A percentile compares a stretch with the other conserved stretches of the same genome.
These are phyloP conservation scores for Venustoraphidia nigricollis DNA, from an alignment of 2,888 invertebrate genomes.

Conservation along the genomic window DNA sequence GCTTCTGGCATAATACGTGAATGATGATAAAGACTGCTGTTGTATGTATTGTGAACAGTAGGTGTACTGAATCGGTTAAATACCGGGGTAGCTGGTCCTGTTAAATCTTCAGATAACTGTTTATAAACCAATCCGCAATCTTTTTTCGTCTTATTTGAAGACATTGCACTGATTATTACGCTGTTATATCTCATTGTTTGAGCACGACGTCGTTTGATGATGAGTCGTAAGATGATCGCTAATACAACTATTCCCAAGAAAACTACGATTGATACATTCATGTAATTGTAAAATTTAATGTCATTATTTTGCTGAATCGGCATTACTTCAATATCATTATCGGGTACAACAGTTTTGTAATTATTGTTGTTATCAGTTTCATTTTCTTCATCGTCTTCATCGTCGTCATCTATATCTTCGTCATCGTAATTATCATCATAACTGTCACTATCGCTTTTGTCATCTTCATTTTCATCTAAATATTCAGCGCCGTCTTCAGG, in stretches of 20 bases:
- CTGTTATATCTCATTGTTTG: no score
- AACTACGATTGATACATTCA: no score
- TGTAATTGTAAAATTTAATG: no score
- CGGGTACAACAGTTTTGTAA: background rate
- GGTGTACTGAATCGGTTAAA: slow-evolving; percentile 30
- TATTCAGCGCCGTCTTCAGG: slow-evolving; percentile 24
- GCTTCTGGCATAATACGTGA: no score
- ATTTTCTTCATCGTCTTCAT: slow-evolving; percentile 20
- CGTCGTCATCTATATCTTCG: slow-evolving; percentile 10
- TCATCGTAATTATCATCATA: no score
- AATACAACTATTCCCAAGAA: no score
- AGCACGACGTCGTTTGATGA: no score
- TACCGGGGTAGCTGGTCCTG: slow-evolving; percentile 47
- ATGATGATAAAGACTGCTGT: no score
- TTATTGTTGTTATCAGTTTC: slow-evolving; percentile 8
- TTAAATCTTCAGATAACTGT: slow-evolving; percentile 52
- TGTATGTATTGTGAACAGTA: background rate
- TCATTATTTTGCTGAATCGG: no score
- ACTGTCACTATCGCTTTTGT: background rate
- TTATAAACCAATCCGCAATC: slow-evolving; percentile 54
- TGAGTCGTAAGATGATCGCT: no score
- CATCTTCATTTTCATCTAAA: slow-evolving; percentile 11
- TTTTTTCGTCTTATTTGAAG: slow-evolving; percentile 31
- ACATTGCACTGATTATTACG: no score
- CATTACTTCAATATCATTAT: no score